Conservation (phyloP, 2,113 vertebrate species). For the Struthidea cinerea region DNA sequence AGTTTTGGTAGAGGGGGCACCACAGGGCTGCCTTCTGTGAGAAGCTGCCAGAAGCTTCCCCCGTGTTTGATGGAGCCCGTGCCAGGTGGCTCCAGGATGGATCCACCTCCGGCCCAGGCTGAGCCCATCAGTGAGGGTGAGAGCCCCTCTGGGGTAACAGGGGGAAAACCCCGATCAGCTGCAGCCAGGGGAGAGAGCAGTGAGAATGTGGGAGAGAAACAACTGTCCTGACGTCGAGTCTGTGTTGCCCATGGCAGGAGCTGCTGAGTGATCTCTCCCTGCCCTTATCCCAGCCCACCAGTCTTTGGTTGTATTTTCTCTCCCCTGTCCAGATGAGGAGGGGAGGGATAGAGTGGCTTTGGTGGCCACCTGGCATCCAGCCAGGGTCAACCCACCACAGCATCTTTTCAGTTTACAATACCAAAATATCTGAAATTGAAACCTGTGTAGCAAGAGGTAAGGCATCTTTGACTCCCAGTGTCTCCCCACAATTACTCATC, state of each 20-base stretch:
- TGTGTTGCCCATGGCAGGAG: not conserved
- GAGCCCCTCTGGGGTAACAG: not conserved
- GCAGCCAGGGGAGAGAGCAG: not conserved
- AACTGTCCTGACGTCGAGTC: accelerated
- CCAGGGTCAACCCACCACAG: not conserved
- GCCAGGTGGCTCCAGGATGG: not conserved
- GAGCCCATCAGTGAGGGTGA: not conserved
- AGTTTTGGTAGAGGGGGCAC: not conserved
- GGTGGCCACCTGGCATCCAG: not conserved
- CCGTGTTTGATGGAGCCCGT: not conserved
- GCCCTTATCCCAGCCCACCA: not conserved
- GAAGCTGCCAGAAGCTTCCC: not conserved
- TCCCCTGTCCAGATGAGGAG: not conserved
- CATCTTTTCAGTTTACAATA: not conserved
- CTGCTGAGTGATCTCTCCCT: not conserved
- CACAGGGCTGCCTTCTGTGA: not conserved
- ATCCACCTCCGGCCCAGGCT: not conserved
- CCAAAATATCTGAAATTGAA: not conserved
- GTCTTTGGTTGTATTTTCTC: not conserved
- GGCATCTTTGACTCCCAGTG: not conserved
- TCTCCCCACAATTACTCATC: not conserved
- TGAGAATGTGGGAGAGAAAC: not conserved
- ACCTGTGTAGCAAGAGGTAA: not conserved
- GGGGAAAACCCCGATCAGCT: not conserved
- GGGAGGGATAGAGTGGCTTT: not conserved